Conservation (phyloP, 1,140 invertebrate genomes). For the Mylabris phalerata region DNA sequence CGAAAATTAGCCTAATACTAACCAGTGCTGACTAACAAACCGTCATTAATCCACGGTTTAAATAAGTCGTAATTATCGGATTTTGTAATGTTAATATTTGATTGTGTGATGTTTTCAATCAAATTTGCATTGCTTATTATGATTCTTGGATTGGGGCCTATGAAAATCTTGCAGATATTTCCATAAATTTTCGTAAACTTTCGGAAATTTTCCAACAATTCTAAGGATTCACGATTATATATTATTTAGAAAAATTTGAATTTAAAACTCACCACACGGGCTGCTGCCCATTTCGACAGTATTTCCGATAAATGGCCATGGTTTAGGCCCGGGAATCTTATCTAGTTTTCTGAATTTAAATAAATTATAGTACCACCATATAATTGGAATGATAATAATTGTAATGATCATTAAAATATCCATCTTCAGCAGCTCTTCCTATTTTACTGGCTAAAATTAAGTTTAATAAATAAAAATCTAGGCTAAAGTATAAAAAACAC, state of each 20-base stretch:
- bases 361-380: constrained; percentile 19
- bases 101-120: background rate
- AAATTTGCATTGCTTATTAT: background rate
- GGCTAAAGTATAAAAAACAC: too few relatives aligned
- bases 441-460: background rate
- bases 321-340: constrained; percentile 20
- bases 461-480: background rate
- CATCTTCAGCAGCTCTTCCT: background rate
- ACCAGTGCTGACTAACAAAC: constrained; percentile 8
- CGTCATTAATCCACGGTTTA: constrained; percentile 1
- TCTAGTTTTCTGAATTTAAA: constrained; percentile 16
- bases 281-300: constrained; percentile 12
- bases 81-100: constrained; percentile 5
- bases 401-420: background rate
- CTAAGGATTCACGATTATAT: background rate
- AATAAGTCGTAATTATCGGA: constrained; percentile 3
- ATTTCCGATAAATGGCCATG: constrained; percentile 21
- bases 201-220: background rate
- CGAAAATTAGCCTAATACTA: background rate
- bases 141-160: background rate
- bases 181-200: constrained; percentile 1
- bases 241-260: background rate
- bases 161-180: constrained; percentile 1
- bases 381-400: constrained; percentile 4
- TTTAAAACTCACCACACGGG: constrained; percentile 5